Evolutionary conservation across 92 coral and sea anemone species (phyloP).

Genomic region (Palythoa grandiflora): DNA sequence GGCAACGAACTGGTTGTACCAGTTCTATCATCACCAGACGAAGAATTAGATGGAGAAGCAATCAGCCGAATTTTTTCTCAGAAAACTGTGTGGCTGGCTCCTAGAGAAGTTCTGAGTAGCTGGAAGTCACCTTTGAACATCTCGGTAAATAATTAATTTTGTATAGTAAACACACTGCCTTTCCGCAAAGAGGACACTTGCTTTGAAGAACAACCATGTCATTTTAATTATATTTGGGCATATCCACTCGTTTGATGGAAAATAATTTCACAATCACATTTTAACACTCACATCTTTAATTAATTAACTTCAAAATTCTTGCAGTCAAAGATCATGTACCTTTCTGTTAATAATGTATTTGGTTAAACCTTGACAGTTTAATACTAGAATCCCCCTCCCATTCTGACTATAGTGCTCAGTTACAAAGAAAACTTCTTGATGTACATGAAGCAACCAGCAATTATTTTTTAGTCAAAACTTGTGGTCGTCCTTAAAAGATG

Average conservation of each 20-base stretch:
- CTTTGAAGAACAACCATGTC: not conserved
- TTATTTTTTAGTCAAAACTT: not conserved
- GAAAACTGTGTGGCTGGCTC: slow-evolving; percentile 33
- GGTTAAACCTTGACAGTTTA: not conserved
- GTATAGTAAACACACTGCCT: not conserved
- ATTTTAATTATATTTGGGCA: no score
- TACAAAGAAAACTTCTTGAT: not conserved
- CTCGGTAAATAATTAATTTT: slow-evolving; percentile 15
- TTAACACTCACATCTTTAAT: not conserved
- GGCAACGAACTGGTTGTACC: slow-evolving; percentile 58
- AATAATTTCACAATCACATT: not conserved
- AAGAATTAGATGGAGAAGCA: slow-evolving; percentile 27
- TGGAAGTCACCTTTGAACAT: not conserved
- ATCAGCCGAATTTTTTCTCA: slow-evolving; percentile 23
- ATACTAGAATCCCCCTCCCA: not conserved
- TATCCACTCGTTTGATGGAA: not conserved
- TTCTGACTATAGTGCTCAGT: not conserved
- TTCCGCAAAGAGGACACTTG: not conserved
- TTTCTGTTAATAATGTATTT: not conserved
- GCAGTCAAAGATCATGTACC: no score
- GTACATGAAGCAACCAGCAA: not conserved
- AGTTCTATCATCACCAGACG: slow-evolving; percentile 5
- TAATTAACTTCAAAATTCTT: no score
- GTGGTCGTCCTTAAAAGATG: not conserved
- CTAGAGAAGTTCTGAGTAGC: slow-evolving; percentile 15